Evolutionary conservation across 2,888 invertebrate species (phyloP).

Genomic region (Himalopsyche japonica): DNA sequence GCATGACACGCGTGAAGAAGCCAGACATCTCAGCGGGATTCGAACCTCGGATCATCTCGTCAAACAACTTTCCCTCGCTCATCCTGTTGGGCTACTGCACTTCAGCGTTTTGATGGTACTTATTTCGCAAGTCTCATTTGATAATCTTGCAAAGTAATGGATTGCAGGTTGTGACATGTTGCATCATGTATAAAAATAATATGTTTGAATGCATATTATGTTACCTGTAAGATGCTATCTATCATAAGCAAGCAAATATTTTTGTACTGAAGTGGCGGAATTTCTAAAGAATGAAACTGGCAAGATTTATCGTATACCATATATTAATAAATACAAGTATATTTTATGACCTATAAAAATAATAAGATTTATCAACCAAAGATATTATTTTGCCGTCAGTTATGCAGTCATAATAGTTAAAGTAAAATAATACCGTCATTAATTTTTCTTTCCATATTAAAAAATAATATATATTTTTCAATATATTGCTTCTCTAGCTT

Average conservation of each 20-base stretch:
- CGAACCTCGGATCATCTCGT: background rate
- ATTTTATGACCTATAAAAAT: too few species aligned
- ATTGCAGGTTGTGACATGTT: background rate
- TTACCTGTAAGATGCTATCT: background rate
- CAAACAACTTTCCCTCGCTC: constrained; percentile 26
- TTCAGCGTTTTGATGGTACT: background rate
- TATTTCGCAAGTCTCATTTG: background rate
- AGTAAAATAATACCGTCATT: too few species aligned
- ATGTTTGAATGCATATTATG: background rate
- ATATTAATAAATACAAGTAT: too few species aligned
- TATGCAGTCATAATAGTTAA: too few species aligned
- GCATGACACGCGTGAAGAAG: background rate
- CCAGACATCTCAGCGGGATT: background rate
- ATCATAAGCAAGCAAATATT: background rate
- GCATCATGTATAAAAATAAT: background rate
- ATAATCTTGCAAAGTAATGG: background rate
- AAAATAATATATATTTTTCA: too few species aligned
- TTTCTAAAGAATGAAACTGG: too few species aligned
- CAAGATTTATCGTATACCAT: too few species aligned
- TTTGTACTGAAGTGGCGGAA: too few species aligned
- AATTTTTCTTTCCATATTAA: too few species aligned
- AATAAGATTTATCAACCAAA: too few species aligned
- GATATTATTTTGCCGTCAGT: too few species aligned
- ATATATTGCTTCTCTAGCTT: too few species aligned
- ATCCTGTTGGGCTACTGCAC: background rate